These are phyloP conservation scores for Epistrophella euchroma DNA, from an alignment of 2,888 invertebrate genomes.

Conservation along the genomic window DNA sequence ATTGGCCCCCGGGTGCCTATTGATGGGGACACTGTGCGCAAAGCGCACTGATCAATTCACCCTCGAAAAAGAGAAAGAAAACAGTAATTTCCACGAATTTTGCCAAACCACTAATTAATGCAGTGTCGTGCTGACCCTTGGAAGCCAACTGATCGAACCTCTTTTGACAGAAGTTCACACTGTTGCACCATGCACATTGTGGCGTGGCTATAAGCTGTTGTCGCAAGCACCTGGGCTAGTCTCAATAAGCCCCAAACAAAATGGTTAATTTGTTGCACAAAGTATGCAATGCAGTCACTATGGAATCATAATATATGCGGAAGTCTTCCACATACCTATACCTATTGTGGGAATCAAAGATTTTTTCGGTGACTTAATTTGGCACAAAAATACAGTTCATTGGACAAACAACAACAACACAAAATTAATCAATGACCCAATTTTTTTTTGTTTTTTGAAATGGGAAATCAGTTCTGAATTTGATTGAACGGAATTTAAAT, in stretches of 20 bases:
- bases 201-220: conserved; percentile 56
- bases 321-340: conserved; percentile 39
- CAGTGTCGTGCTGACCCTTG: conserved; percentile 75
- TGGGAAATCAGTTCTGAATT: conserved; percentile 50
- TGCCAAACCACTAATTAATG: conserved; percentile 70
- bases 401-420: conserved; percentile 19
- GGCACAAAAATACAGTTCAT: conserved; percentile 35
- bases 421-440: conserved; percentile 65
- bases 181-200: conserved; percentile 58
- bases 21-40: conserved; percentile 1
- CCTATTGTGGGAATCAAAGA: conserved; percentile 57
- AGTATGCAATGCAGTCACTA: conserved; percentile 1
- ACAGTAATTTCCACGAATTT: conserved; percentile 68
- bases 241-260: conserved; percentile 44
- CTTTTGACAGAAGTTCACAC: conserved; percentile 75
- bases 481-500: conserved; percentile 64
- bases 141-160: conserved; percentile 70
- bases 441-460: conserved; percentile 39
- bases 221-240: conserved; percentile 71
- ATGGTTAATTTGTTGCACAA: conserved; percentile 59
- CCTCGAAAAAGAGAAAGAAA: conserved; percentile 42
- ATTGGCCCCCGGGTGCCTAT: conserved; percentile 39
- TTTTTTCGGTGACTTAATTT: conserved; percentile 51
- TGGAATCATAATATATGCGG: conserved; percentile 51
- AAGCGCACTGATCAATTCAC: conserved; percentile 10